Evolutionary conservation across 2,797 vertebrate genomes (phyloP).

Genomic region (Sebastes trivittatus): DNA sequence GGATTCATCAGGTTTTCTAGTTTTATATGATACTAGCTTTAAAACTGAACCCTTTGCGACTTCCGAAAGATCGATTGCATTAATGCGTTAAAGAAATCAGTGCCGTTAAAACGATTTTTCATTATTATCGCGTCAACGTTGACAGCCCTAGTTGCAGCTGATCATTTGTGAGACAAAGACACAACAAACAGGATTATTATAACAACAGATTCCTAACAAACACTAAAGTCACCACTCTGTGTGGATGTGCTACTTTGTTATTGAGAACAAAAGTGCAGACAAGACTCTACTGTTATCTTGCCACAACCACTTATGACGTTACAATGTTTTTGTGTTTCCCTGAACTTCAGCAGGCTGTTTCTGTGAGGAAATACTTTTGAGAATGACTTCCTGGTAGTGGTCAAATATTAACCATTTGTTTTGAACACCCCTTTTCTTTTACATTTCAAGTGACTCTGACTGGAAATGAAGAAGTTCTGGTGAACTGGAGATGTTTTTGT

Average conservation of each 20-base stretch:
- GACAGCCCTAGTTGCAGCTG: background rate
- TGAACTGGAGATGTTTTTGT: background rate
- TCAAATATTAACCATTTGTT: conserved; percentile 66
- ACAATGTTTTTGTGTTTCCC: background rate
- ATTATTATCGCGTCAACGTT: no score
- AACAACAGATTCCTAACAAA: background rate
- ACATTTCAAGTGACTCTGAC: background rate
- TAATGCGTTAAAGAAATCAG: no score
- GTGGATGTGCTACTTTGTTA: background rate
- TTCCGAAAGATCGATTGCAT: no score
- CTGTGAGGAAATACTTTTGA: conserved; percentile 5
- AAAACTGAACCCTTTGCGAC: no score
- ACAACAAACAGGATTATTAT: background rate
- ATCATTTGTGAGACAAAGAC: background rate
- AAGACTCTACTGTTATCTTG: background rate
- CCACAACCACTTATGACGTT: background rate
- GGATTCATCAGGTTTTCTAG: no score
- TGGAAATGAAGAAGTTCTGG: background rate
- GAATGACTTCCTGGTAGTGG: conserved; percentile 53
- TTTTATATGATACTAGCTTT: no score
- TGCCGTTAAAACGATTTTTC: no score
- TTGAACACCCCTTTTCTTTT: background rate
- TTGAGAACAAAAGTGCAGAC: background rate
- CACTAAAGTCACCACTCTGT: no score
- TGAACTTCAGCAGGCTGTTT: background rate